Evolutionary conservation across 2,113 vertebrate genomes (phyloP).

Genomic region (Pogonocichla stellata): DNA sequence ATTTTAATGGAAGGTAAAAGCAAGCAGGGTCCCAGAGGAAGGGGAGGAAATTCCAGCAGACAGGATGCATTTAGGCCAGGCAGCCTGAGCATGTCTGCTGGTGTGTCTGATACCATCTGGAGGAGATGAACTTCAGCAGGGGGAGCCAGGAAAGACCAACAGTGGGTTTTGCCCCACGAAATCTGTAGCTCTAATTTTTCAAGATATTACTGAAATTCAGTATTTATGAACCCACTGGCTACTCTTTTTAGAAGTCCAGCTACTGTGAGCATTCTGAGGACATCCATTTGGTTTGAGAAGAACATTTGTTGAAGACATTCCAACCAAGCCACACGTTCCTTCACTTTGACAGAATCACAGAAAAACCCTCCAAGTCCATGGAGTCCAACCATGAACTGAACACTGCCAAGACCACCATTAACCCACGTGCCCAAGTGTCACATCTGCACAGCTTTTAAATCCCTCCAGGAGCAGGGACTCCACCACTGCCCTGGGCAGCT

Average conservation of each 20-base stretch:
- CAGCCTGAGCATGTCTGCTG: background rate
- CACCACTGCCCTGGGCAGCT: background rate
- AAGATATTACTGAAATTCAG: background rate
- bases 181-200: background rate
- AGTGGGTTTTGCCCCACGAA: background rate
- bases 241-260: background rate
- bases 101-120: fast-evolving
- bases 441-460: background rate
- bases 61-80: background rate
- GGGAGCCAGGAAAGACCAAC: background rate
- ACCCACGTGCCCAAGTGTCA: background rate
- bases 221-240: background rate
- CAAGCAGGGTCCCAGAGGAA: background rate
- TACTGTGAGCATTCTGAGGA: background rate
- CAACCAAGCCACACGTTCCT: background rate
- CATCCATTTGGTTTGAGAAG: background rate
- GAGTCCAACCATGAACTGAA: background rate
- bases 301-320: background rate
- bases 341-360: background rate
- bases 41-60: background rate
- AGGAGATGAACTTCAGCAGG: background rate
- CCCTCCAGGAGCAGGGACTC: background rate
- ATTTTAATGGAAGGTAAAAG: background rate
- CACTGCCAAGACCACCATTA: background rate
- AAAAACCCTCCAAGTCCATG: background rate